Percentiles rank a stretch among this genome's conserved stretches.
These are phyloP conservation scores for Cryptomyrus ogoouensis DNA, from an alignment of 2,113 vertebrate genomes.

Conservation along the genomic window DNA sequence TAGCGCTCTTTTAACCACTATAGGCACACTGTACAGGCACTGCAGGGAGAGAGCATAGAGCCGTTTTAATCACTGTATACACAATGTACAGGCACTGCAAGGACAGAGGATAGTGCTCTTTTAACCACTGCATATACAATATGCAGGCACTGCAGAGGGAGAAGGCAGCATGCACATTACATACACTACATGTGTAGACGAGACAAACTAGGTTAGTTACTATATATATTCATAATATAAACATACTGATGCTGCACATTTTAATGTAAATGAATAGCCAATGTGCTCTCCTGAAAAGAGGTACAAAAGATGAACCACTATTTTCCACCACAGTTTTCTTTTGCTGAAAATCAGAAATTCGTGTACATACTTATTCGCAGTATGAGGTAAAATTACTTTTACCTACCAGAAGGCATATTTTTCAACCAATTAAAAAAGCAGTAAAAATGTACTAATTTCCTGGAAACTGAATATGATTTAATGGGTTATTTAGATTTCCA, in stretches of 20 bases:
- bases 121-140: not conserved
- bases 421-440: not conserved
- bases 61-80: not conserved
- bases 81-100: not conserved
- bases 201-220: not conserved
- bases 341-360: not conserved
- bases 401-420: not conserved
- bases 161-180: not conserved
- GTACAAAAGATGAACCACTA: not conserved
- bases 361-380: not conserved
- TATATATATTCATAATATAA: constrained; percentile 5
- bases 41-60: not conserved
- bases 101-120: not conserved
- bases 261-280: not conserved
- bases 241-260: not conserved
- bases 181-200: not conserved
- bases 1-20: not conserved
- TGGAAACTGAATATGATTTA: not conserved
- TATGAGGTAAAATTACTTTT: not conserved
- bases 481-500: not conserved
- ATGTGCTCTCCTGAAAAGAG: not conserved
- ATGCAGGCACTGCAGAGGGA: not conserved
- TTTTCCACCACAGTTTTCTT: not conserved
- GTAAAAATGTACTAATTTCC: not conserved
- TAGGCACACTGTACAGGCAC: not conserved